phyloP scores from a whole-genome alignment of 2,797 vertebrate genomes.

The Aphelocoma californica region DNA sequence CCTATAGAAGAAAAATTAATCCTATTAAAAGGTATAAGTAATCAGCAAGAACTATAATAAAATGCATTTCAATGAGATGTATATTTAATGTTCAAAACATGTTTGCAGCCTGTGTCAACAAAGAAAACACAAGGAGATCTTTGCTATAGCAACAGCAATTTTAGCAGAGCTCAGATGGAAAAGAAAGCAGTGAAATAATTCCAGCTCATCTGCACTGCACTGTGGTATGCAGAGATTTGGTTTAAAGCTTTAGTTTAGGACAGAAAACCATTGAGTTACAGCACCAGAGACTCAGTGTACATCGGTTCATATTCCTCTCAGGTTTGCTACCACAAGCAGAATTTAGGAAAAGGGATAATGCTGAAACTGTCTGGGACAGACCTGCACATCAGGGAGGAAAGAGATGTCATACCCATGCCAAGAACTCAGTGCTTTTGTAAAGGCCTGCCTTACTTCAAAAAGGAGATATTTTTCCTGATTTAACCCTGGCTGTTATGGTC shows the following conservation, averaged over 20 bases:
- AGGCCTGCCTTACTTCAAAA: background rate
- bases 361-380: background rate
- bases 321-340: background rate
- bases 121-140: background rate
- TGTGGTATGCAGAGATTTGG: background rate
- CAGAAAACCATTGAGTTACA: background rate
- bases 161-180: slow-evolving; percentile 7
- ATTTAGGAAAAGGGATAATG: background rate
- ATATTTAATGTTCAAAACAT: slow-evolving; percentile 21
- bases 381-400: background rate
- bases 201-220: slow-evolving; percentile 26
- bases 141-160: slow-evolving; percentile 40
- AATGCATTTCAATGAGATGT: slow-evolving; percentile 40
- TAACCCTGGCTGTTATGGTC: background rate
- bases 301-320: background rate
- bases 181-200: slow-evolving; percentile 43
- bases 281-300: background rate
- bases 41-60: slow-evolving; percentile 15
- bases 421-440: background rate
- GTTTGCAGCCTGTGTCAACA: slow-evolving; percentile 36
- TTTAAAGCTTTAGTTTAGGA: background rate
- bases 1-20: background rate
- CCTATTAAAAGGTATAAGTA: background rate
- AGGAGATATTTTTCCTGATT: background rate
- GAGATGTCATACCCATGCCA: background rate